These are phyloP conservation scores for Ctenodactylus gundi DNA, from an alignment of 2,113 vertebrate species.

Conservation along the genomic window DNA sequence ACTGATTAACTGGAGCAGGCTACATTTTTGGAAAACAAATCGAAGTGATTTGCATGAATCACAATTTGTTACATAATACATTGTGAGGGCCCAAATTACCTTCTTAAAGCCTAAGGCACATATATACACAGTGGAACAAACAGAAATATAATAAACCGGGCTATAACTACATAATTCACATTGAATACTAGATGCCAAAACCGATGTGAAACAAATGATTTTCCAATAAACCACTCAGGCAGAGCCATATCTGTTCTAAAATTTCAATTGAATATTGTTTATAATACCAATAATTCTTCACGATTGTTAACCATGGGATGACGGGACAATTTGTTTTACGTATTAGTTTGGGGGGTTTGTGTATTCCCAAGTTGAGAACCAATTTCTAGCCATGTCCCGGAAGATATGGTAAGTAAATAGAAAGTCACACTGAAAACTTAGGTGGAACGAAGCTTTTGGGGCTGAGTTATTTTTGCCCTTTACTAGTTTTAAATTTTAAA, in stretches of 20 bases:
- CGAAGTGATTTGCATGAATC: constrained; percentile 70
- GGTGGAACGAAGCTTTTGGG: constrained; percentile 30
- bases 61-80: constrained; percentile 74
- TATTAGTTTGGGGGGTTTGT: constrained; percentile 73
- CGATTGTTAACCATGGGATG: constrained; percentile 54
- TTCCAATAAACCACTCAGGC: constrained; percentile 66
- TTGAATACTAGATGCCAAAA: constrained; percentile 73
- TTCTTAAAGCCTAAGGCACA: constrained; percentile 75
- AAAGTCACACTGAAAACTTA: constrained; percentile 40
- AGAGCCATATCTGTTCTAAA: constrained; percentile 66
- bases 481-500: constrained; percentile 14
- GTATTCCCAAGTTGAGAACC: constrained; percentile 65
- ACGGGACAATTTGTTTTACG: constrained; percentile 72
- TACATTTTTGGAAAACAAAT: constrained; percentile 77
- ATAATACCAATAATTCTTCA: constrained; percentile 76
- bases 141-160: constrained; percentile 58
- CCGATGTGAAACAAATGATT: constrained; percentile 72
- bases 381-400: constrained; percentile 57
- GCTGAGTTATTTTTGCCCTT: constrained; percentile 41
- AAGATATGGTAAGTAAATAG: constrained; percentile 63
- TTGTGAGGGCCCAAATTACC: constrained; percentile 73
- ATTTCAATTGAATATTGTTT: constrained; percentile 69
- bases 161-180: constrained; percentile 70
- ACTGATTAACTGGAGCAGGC: constrained; percentile 53
- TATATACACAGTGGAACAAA: constrained; percentile 67